Evolutionary conservation across 2,888 invertebrate species (phyloP).

Genomic region (Nomada goodeniana): DNA sequence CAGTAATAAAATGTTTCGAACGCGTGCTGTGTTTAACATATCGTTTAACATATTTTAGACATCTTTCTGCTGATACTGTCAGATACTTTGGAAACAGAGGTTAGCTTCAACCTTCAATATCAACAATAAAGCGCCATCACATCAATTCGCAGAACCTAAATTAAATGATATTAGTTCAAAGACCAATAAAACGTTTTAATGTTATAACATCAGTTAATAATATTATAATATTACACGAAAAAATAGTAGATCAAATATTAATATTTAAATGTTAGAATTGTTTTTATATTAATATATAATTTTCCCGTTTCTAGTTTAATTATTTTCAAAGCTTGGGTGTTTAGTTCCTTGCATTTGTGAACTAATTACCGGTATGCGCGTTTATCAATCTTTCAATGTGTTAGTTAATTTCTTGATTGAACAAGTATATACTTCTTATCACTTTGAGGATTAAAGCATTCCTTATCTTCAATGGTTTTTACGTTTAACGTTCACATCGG

Average conservation of each 20-base stretch:
- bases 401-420: slow-evolving; percentile 54
- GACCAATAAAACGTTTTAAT: slow-evolving; percentile 3
- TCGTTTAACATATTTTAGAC: neutral
- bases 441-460: slow-evolving; percentile 70
- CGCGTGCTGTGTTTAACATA: neutral
- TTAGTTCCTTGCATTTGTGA: slow-evolving; percentile 25
- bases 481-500: slow-evolving; percentile 45
- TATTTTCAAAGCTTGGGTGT: slow-evolving; percentile 8
- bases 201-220: neutral
- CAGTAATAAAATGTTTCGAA: slow-evolving; percentile 13
- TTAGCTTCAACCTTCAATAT: slow-evolving; percentile 20
- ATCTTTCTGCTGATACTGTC: slow-evolving; percentile 8
- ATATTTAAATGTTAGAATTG: neutral
- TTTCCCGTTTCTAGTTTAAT: neutral
- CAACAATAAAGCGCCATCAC: slow-evolving; percentile 12
- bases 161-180: slow-evolving; percentile 19
- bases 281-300: neutral
- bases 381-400: slow-evolving; percentile 16
- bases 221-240: neutral
- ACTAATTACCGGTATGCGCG: slow-evolving; percentile 18
- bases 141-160: slow-evolving; percentile 23
- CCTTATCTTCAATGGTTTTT: slow-evolving; percentile 72
- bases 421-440: slow-evolving; percentile 71
- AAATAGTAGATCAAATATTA: neutral
- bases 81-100: slow-evolving; percentile 12